Evolutionary conservation across 37 sponge, comb jelly and placozoan genomes (phyloP).

Genomic region (Theonella swinhoei): DNA sequence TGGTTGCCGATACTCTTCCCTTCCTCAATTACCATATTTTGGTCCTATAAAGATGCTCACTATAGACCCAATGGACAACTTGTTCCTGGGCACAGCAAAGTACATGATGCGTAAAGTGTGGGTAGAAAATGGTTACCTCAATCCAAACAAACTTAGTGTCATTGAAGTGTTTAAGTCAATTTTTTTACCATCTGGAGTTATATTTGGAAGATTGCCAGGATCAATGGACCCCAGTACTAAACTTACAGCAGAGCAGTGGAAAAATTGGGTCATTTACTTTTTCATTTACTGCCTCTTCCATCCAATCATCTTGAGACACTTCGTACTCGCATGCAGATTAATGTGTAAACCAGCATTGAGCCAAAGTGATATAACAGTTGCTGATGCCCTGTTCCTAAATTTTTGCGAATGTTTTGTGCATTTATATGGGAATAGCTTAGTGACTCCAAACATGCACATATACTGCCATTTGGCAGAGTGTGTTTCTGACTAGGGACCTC

Average conservation of each 20-base stretch:
- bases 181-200: not conserved
- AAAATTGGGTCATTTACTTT: conserved; percentile 10
- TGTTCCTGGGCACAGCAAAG: conserved; percentile 38
- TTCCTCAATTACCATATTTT: conserved; percentile 36
- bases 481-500: conserved; percentile 42
- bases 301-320: too few relatives aligned
- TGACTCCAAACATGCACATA: conserved; percentile 63
- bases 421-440: conserved; percentile 9
- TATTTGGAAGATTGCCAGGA: not conserved
- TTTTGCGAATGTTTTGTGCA: conserved; percentile 29
- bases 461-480: conserved; percentile 29
- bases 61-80: conserved; percentile 44
- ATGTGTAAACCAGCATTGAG: not conserved
- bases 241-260: conserved; percentile 29
- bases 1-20: conserved; percentile 28
- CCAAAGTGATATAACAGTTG: conserved; percentile 11
- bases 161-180: not conserved
- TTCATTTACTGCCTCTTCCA: not conserved
- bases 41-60: conserved; percentile 19
- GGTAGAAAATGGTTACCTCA: not conserved
- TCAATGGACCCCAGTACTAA: not conserved
- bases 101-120: conserved; percentile 14
- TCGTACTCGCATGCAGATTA: conserved; percentile 25
- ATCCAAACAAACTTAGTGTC: not conserved
- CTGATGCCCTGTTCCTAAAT: conserved; percentile 19